Evolutionary conservation across 2,888 invertebrate species (phyloP), one percentile per base, ranked within the genome.

Genomic region (Geotrupes spiniger): DNA sequence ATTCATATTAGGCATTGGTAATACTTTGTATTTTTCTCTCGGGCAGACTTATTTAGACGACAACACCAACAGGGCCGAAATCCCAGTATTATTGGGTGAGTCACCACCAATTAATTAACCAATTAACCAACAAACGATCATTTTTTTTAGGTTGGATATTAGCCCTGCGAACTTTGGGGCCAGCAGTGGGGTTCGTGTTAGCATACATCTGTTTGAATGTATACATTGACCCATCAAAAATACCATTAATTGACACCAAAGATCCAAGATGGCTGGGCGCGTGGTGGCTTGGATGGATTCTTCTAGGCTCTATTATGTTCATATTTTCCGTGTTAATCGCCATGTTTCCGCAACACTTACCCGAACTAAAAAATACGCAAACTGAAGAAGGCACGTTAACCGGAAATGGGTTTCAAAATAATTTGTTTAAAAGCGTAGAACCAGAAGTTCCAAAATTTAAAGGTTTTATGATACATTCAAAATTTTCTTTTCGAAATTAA

Each of bases 281-380:
- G 6, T 87, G 86, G 86, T 87, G 87, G 87, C 71, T 86, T n/a
- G 86, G 83, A 9, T 81, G 81, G 80, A 74, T 78, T 15, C 72
- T 80, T 25, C 53, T 74, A 6, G 74, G 74, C 8, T 64, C 71
- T 0, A 65, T 80, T 0, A 82, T 84, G 78, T 70, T 80, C 11
- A 56, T 83, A 12, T 79, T 84, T 50, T 77, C 83, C 0, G 63
- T 82, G 9, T 70, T 85, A 1, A 78, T 87, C 51, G 81, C 82
- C 1, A 73, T 83, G 61, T 87, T 85, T 59, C 87, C 87, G 0
- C 74, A 76, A 31, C 46, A 52, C 41, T 27, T 51, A 25, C 50
- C 54, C 6, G 40, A 42, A 11, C 11, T 40, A 11, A 33, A 31
- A n/a, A 21, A 37, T 28, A 33, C 43, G 8, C 16, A 36, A 25